Evolutionary conservation across 2,797 vertebrate genomes (phyloP), one percentile per base, ranked within the genome.

Genomic region (Enteromius argenteus): DNA sequence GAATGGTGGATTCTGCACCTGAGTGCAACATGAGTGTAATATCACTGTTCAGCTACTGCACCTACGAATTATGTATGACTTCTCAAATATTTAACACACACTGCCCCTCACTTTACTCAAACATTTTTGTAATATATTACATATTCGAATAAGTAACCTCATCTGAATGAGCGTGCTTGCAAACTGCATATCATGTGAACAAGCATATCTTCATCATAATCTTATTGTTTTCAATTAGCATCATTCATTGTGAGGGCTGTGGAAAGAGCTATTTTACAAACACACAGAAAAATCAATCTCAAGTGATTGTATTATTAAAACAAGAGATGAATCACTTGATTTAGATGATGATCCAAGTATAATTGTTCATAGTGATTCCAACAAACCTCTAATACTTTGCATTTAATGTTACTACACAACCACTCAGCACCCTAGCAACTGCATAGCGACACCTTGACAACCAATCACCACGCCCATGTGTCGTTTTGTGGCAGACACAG

Each of bases 11-110:
- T 23, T 73, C 80, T 83, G 81, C 46, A 67, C 60, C 60, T 83
- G 71, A 42, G 42, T 66, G 60, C 71, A 82, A 74, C 71, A 82
- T 19, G 30, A 49, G 80, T 82, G 58, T 75, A 82, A 82, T 75
- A 53, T 39, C n/a, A 66, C 32, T 83, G 46, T 67, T 83, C 71
- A 83, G 72, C 60, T 67, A 27, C 60, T 30, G 72, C n/a, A 6
- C 21, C 71, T 75, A 66, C 80, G 66, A 75, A 82, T 75, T 53
- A 82, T 82, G 69, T 53, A 74, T 82, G 44, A 82, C 60, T 64
- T 44, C 71, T 82, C n/a, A 74, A 82, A 66, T 75, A 74, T 82
- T 49, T 51, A 82, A 32, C 27, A 74, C 69, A 64, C 21, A 64
- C 69, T 51, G 56, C 58, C 80, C 42, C 30, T 82, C 42, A 7